phyloP scores from a whole-genome alignment of 2,888 invertebrate species.

The Dysmachus trigonus region DNA sequence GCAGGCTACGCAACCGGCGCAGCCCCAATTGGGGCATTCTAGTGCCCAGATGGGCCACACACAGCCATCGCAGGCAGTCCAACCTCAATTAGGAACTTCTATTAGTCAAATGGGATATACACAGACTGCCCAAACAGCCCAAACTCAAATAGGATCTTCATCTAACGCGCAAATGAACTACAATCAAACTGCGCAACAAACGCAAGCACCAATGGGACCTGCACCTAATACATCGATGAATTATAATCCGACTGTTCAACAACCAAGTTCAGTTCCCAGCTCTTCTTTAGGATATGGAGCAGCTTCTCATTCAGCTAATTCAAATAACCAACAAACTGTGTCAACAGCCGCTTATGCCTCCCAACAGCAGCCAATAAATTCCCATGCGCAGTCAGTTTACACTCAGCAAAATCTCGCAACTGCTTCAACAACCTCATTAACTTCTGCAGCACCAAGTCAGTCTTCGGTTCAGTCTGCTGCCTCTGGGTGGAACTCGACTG shows the following conservation, averaged over 20 bases:
- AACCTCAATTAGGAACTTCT: background rate
- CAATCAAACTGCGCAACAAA: background rate
- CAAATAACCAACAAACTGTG: background rate
- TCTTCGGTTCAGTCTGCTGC: background rate
- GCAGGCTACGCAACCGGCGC: constrained; percentile 49
- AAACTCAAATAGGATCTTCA: background rate
- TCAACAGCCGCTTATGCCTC: background rate
- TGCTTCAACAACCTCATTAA: background rate
- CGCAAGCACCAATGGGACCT: constrained; percentile 51
- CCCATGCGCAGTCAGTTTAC: background rate
- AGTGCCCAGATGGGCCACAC: background rate
- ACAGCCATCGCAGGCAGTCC: background rate
- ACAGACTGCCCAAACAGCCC: background rate
- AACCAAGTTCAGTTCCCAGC: constrained; percentile 26
- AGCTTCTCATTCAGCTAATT: background rate
- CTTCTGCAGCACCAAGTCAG: background rate
- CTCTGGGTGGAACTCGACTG: background rate
- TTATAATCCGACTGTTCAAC: background rate
- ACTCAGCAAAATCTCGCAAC: constrained; percentile 20
- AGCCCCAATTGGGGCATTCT: background rate
- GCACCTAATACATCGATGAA: background rate
- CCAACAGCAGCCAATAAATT: background rate
- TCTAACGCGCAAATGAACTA: background rate
- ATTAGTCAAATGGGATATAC: background rate
- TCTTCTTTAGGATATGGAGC: constrained; percentile 10